These are phyloP conservation scores for Archaeoteleia sp. DNA, from an alignment of 2,888 invertebrate species.

Conservation along the genomic window DNA sequence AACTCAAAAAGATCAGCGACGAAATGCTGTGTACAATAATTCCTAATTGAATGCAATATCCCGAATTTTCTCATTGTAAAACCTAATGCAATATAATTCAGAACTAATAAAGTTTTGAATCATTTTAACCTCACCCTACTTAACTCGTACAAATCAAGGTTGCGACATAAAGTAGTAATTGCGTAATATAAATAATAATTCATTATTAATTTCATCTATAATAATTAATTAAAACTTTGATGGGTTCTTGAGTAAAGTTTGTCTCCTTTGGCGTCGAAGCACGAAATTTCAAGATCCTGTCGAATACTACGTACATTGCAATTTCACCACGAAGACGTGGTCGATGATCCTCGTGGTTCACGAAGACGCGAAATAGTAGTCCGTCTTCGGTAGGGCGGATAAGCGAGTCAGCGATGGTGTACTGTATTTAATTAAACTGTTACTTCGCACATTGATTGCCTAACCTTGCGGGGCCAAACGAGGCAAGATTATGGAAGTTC, in stretches of 20 bases:
- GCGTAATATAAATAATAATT: slow-evolving; percentile 36
- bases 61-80: no score
- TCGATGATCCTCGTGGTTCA: slow-evolving; percentile 55
- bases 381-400: slow-evolving; percentile 61
- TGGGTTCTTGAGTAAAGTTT: slow-evolving; percentile 51
- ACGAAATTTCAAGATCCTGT: slow-evolving; percentile 55
- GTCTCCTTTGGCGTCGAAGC: slow-evolving; percentile 54
- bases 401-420: slow-evolving; percentile 68
- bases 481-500: slow-evolving; percentile 60
- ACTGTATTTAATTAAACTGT: slow-evolving; percentile 74
- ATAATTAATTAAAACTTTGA: slow-evolving; percentile 56
- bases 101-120: no score
- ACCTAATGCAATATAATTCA: no score
- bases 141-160: no score
- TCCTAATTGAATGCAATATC: no score
- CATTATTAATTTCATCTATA: slow-evolving; percentile 45
- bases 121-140: no score
- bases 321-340: slow-evolving; percentile 52
- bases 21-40: no score
- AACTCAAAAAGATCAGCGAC: no score
- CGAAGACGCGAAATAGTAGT: slow-evolving; percentile 58
- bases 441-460: slow-evolving; percentile 73
- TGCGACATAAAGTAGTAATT: no score
- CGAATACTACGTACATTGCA: slow-evolving; percentile 54
- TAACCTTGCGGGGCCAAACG: slow-evolving; percentile 64